A percentile compares a stretch with the other conserved stretches of the same genome.
These are phyloP conservation scores for Papilio polyxenes DNA, from an alignment of 1,140 invertebrate species.

Conservation along the genomic window DNA sequence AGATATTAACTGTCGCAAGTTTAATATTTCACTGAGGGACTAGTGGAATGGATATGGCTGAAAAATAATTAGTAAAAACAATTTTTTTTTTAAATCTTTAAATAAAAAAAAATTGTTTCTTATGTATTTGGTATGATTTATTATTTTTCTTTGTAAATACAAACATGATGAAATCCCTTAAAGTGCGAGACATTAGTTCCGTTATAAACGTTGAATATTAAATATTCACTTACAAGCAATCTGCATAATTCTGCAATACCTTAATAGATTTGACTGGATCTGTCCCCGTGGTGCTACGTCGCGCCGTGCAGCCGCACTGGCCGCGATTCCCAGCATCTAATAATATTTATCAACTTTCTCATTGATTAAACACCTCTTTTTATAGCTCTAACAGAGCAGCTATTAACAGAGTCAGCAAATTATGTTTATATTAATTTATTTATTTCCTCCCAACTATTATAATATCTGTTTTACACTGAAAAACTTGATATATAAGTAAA, in stretches of 20 bases:
- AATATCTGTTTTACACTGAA: no score
- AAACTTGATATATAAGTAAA: no score
- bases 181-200: slow-evolving; percentile 13
- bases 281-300: background rate
- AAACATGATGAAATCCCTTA: slow-evolving; percentile 16
- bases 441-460: no score
- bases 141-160: background rate
- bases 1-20: no score
- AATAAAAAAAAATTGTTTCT: no score
- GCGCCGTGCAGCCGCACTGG: background rate
- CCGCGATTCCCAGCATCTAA: background rate
- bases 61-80: no score
- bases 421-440: no score
- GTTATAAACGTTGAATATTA: slow-evolving; percentile 4
- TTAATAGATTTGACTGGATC: slow-evolving; percentile 28
- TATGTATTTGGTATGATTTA: background rate
- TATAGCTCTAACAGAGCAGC: slow-evolving; percentile 8
- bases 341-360: slow-evolving; percentile 35
- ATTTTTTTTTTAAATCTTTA: no score
- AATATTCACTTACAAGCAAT: slow-evolving; percentile 27
- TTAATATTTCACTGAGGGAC: no score
- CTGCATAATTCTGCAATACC: slow-evolving; percentile 27
- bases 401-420: background rate
- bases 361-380: slow-evolving; percentile 28
- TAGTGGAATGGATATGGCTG: no score